Evolutionary conservation across 2,888 invertebrate species (phyloP).

Genomic region (Gastrophysa polygoni): DNA sequence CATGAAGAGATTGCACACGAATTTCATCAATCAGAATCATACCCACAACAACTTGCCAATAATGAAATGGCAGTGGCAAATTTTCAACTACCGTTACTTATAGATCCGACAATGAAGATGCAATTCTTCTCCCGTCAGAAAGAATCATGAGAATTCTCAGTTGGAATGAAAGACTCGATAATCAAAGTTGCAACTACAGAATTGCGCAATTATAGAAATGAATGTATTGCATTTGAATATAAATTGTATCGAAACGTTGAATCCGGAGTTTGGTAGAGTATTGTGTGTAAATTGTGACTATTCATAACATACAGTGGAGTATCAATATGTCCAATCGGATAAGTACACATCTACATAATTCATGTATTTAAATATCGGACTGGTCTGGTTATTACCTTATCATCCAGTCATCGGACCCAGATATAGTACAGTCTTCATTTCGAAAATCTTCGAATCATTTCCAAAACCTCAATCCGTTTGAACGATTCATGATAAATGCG

Average conservation of each 20-base stretch:
- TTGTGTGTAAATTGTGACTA: slow-evolving; percentile 60
- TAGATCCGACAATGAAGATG: no score
- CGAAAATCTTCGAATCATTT: not conserved
- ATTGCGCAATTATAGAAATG: slow-evolving; percentile 48
- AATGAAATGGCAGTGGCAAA: no score
- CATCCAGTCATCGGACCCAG: slow-evolving; percentile 52
- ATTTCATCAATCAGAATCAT: no score
- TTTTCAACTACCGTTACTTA: no score
- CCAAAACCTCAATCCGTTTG: not conserved
- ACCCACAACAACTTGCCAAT: no score
- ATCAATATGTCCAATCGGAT: slow-evolving; percentile 61
- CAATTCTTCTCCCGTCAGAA: no score
- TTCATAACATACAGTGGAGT: slow-evolving; percentile 58
- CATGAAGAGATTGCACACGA: not conserved
- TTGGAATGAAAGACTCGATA: not conserved
- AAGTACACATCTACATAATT: slow-evolving; percentile 59
- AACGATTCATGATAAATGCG: no score
- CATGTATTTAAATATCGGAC: slow-evolving; percentile 59
- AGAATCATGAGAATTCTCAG: no score
- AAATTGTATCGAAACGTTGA: slow-evolving; percentile 57
- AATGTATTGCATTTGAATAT: slow-evolving; percentile 56
- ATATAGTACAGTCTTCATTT: slow-evolving; percentile 28
- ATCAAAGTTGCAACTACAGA: not conserved
- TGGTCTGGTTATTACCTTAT: slow-evolving; percentile 58
- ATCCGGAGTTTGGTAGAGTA: slow-evolving; percentile 50